A percentile compares a stretch with the other conserved stretches of the same genome.
These are phyloP conservation scores for Conus canariensis DNA, from an alignment of 2,888 invertebrate species.

Conservation along the genomic window DNA sequence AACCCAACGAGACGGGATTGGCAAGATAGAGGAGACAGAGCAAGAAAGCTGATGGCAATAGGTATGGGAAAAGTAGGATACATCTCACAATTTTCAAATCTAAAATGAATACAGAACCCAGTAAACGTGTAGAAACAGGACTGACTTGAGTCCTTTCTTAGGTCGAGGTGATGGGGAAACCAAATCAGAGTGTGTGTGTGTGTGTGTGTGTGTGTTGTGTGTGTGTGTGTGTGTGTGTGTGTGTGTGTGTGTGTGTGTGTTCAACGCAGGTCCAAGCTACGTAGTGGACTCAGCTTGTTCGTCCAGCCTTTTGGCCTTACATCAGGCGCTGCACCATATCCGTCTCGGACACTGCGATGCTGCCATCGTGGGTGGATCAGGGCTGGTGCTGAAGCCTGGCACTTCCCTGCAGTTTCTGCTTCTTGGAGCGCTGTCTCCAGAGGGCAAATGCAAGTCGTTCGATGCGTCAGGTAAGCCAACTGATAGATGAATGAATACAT, in stretches of 20 bases:
- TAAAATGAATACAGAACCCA: no score
- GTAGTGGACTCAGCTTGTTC: slow-evolving; percentile 98
- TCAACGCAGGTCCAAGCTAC: slow-evolving; percentile 89
- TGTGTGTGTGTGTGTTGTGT: not conserved
- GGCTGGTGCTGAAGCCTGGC: slow-evolving; percentile 92
- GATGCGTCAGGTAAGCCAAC: slow-evolving; percentile 86
- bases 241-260: no score
- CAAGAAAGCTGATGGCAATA: no score
- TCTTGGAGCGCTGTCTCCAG: slow-evolving; percentile 93
- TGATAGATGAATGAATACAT: not conserved
- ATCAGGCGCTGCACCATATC: slow-evolving; percentile 82
- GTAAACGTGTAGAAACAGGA: no score
- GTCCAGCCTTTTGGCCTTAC: slow-evolving; percentile 93
- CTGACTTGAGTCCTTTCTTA: no score
- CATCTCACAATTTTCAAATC: no score
- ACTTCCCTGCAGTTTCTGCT: slow-evolving; percentile 95
- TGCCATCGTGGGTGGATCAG: slow-evolving; percentile 96
- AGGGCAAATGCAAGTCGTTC: slow-evolving; percentile 96
- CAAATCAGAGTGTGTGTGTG: no score
- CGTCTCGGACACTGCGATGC: slow-evolving; percentile 93
- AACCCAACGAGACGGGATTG: no score
- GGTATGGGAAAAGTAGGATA: no score
- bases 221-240: not conserved
- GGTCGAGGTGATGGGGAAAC: no score
- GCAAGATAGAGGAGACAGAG: no score